Evolutionary conservation across 2,888 invertebrate species (phyloP), one percentile per base, ranked within the genome.

Genomic region (Oscheius sp.): DNA sequence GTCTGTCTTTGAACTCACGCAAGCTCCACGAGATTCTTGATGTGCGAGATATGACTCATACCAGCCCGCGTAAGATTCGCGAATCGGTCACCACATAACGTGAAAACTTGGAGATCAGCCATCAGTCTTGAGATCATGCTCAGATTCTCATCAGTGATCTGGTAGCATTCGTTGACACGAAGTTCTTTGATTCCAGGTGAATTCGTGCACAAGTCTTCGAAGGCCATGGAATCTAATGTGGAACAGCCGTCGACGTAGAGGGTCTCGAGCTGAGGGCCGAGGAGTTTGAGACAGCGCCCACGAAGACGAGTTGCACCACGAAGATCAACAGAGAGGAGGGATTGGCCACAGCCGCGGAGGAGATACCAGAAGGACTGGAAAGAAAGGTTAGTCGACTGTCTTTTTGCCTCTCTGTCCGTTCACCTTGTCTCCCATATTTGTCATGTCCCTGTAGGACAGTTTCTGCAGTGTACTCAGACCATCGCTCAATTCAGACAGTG

Each of bases 201-300:
- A 7, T 78, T 79, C 7, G 84, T 80, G 73, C 89, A 88, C 47
- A 89, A 70, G 70, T 89, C 89, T 74, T 89, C 87, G 48, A 89
- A 81, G 10, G 87, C 82, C 76, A 84, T 78, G 21, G 84, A 81
- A 70, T 87, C 86, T n/a, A 89, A 70, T 51, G 80, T 75, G 0
- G 65, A 62, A 63, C 87, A 89, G 0, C 88, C 88, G 70, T 89
- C 87, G 55, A 89, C 72, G n/a, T 85, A 76, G 13, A 87, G 72
- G 80, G 83, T 78, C 66, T 87, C 86, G 5, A 89, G 76, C 32
- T 78, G 59, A 9, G 79, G 73, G 29, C 86, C 86, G 29, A 89
- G 83, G 21, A 87, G 76, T n/a, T 85, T 80, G 66, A 89, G 87
- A 74, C 87, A 88, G 37, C 86, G 70, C 2, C 89, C 89, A 11